A percentile compares a stretch with the other conserved stretches of the same genome.
phyloP scores from a whole-genome alignment of 23 tunicate genomes.

The Pegea sp. region DNA sequence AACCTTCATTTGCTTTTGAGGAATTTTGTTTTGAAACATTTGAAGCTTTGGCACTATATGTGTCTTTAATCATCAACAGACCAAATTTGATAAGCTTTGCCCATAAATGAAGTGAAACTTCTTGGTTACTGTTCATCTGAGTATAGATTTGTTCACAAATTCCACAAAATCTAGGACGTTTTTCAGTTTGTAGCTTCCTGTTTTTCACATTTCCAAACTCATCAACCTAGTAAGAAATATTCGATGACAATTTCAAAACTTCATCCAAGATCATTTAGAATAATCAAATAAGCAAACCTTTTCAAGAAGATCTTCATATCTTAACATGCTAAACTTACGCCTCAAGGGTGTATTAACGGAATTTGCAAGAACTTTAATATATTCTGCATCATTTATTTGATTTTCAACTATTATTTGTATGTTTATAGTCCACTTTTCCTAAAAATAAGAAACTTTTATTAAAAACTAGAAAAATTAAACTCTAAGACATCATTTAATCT shows the following conservation, averaged over 20 bases:
- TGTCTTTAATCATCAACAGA: constrained; percentile 29
- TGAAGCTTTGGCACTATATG: too few relatives aligned
- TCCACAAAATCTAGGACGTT: constrained; percentile 54
- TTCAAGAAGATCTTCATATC: constrained; percentile 51
- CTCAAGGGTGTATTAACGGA: constrained; percentile 60
- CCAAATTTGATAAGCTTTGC: constrained; percentile 82
- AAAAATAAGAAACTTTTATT: too few relatives aligned
- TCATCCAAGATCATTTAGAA: not conserved
- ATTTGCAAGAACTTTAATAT: constrained; percentile 43
- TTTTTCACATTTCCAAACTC: constrained; percentile 77
- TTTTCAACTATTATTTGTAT: constrained; percentile 59
- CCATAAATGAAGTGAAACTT: constrained; percentile 61
- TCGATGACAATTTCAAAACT: not conserved
- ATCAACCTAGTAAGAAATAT: constrained; percentile 18
- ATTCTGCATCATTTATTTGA: constrained; percentile 29
- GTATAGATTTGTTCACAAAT: constrained; percentile 38
- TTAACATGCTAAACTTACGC: constrained; percentile 38
- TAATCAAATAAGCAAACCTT: constrained; percentile 12
- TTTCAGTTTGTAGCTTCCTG: constrained; percentile 22
- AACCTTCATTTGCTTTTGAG: too few relatives aligned
- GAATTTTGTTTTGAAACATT: too few relatives aligned
- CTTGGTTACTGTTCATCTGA: constrained; percentile 31
- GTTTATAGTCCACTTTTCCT: constrained; percentile 69
- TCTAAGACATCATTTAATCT: too few relatives aligned
- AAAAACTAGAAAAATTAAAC: too few relatives aligned